Conservation (phyloP, 2,888 invertebrate genomes). For the Metallyticus violacea region DNA sequence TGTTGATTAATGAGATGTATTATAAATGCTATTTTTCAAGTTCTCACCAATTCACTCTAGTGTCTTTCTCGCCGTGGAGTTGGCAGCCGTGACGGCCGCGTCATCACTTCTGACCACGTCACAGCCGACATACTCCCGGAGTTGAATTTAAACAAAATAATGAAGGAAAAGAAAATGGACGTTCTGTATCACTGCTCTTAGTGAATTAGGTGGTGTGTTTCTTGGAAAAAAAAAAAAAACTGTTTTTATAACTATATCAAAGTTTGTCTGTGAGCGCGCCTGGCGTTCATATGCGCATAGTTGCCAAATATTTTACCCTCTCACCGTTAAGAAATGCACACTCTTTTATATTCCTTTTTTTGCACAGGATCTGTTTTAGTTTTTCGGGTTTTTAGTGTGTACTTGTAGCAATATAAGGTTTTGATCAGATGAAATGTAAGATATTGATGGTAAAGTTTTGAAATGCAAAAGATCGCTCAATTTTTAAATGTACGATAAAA, state of each 20-base stretch:
- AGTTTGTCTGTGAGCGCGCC: neutral
- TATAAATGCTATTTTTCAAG: conserved; percentile 25
- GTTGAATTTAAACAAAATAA: neutral
- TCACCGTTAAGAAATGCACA: too few species aligned
- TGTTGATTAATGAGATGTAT: conserved; percentile 17
- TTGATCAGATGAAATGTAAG: neutral
- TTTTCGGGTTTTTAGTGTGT: neutral
- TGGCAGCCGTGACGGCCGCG: neutral
- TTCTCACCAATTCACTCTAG: conserved; percentile 32
- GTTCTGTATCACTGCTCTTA: conserved; percentile 8
- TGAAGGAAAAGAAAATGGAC: neutral
- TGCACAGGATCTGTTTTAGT: neutral
- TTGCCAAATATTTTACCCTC: neutral
- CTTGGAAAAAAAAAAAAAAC: neutral
- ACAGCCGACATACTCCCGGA: neutral
- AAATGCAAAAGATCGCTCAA: conserved; percentile 16
- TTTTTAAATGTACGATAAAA: conserved; percentile 8
- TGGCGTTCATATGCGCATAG: too few species aligned
- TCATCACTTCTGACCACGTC: neutral
- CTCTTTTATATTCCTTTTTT: neutral
- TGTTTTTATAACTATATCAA: neutral
- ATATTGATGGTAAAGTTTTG: neutral
- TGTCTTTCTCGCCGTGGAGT: conserved; percentile 31
- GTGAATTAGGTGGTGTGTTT: neutral
- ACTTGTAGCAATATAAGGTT: neutral